Conservation (phyloP, 1,140 invertebrate genomes). For the Eubasilissa regina region DNA sequence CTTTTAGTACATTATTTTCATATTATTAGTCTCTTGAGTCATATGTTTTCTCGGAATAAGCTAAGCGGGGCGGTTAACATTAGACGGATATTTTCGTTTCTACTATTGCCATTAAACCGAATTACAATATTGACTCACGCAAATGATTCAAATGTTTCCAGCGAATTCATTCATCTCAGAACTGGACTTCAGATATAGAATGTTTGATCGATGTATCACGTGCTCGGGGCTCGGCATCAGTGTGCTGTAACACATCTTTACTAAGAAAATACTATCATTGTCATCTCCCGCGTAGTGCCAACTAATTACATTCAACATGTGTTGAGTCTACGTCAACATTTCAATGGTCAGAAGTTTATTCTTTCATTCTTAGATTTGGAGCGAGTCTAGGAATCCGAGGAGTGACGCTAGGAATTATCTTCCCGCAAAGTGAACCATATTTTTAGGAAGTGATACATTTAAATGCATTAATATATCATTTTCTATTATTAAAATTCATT, state of each 20-base stretch:
- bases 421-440: not conserved
- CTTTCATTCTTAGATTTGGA: not conserved
- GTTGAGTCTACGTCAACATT: conserved; percentile 12
- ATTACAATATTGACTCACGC: not conserved
- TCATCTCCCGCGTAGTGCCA: conserved; percentile 23
- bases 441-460: not conserved
- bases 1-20: no score
- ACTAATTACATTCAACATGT: conserved; percentile 16
- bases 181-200: no score
- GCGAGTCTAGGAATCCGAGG: not conserved
- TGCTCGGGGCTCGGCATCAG: not conserved
- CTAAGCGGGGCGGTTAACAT: no score
- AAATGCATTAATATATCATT: not conserved
- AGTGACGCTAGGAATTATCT: not conserved
- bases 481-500: not conserved
- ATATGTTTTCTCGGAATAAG: no score
- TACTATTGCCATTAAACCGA: no score
- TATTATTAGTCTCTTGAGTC: no score
- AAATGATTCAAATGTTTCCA: conserved; percentile 12
- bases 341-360: conserved; percentile 3
- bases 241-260: conserved; percentile 1
- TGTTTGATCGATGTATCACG: no score
- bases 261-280: conserved; percentile 9
- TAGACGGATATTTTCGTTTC: no score
- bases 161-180: conserved; percentile 4